Base-by-base conservation (phyloP, 2,888 invertebrate species). In the Xestia c-nigrum region DNA sequence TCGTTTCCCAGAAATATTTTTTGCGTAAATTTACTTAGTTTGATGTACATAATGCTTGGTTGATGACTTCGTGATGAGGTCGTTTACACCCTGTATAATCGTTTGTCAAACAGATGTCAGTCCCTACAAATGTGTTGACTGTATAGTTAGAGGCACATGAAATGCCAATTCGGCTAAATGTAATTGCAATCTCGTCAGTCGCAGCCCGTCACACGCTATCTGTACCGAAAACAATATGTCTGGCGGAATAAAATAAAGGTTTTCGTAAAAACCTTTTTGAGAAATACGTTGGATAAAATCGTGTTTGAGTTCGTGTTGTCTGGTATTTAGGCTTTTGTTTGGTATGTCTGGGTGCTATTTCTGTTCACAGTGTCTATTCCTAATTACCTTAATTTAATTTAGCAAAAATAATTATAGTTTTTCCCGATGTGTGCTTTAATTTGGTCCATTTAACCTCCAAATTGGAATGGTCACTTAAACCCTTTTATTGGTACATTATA, bases 121-220 rank as follows among this genome's bases (percentile, higher is more conserved):
- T 43, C n/a, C 19, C 47, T 52, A 72, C 67, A 69, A 71, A 84
- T 73, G 73, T 76, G 64, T 81, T 72, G 50, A 40, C 46, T 76
- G 50, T 85, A 65, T 57, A 74, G 79, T 72, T 52, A 70, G 24
- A 5, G 59, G 63, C 57, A 72, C 65, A 77, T 81, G 74, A 76
- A 85, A 83, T 76, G 74, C 76, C 82, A 85, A 83, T 85, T 85
- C 76, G 40, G 74, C 65, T 76, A 74, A 81, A 85, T 74, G 77
- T 84, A 84, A 84, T 85, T 84, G 85, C 83, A 85, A 85, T 81
- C 82, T 84, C 82, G 83, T 84, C 85, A 78, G 72, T 81, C 72
- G 77, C 59, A 77, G 77, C 69, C 72, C 74, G 82, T 81, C 83
- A 84, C 69, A 67, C 52, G 63, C 66, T 74, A 74, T 81, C 72